Percentiles rank a stretch among this genome's conserved stretches.
phyloP scores from a whole-genome alignment of 2,888 invertebrate genomes.

The Dicranocentrus wangi region DNA sequence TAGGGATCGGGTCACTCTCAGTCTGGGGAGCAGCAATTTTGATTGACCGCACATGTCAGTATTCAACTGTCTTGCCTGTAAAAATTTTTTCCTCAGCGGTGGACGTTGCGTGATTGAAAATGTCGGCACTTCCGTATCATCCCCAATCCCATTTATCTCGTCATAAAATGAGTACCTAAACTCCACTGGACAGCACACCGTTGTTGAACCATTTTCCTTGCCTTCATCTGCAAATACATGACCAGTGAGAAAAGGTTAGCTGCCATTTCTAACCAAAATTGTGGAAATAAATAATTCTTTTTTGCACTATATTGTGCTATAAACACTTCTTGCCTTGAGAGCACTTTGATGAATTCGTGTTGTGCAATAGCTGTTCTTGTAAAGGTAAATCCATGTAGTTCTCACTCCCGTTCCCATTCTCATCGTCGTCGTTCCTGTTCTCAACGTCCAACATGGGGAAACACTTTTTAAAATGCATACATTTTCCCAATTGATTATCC shows the following conservation, averaged over 20 bases:
- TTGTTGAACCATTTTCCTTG: too few species aligned
- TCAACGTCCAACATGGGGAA: constrained; percentile 51
- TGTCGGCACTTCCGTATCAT: constrained; percentile 1
- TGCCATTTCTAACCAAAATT: too few species aligned
- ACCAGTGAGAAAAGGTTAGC: background rate
- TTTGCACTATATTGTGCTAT: too few species aligned
- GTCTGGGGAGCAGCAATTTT: too few species aligned
- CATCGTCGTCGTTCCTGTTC: constrained; percentile 27
- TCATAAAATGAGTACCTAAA: too few species aligned
- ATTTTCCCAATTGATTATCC: constrained; percentile 31
- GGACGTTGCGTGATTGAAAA: constrained; percentile 42
- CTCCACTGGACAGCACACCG: constrained; percentile 31
- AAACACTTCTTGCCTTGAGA: too few species aligned
- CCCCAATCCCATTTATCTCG: too few species aligned
- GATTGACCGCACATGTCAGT: background rate
- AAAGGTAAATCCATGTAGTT: constrained; percentile 36
- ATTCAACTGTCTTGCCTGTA: constrained; percentile 15
- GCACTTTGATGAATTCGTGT: constrained; percentile 23
- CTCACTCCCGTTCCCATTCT: background rate
- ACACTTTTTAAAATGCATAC: constrained; percentile 38
- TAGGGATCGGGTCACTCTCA: background rate
- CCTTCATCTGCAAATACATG: background rate
- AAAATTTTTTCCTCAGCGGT: constrained; percentile 1
- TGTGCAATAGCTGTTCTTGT: constrained; percentile 30
- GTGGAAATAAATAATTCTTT: too few species aligned